Base-by-base conservation (phyloP, 2,888 invertebrate genomes). In the Chymomyza amoena region DNA sequence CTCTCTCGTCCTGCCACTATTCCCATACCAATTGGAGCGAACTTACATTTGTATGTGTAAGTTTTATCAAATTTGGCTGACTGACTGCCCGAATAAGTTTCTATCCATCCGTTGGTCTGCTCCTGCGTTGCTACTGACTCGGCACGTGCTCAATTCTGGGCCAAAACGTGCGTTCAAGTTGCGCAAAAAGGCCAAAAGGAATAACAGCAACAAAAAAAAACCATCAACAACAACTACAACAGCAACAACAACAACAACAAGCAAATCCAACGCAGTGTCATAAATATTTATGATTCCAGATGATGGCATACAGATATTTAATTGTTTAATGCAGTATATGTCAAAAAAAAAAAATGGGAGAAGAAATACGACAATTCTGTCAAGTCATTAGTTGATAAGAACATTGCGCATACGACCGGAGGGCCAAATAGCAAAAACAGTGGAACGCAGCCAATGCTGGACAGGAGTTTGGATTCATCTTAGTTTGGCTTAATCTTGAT, bases 201-300 rank as follows among this genome's bases (percentile, higher is more conserved):
- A 10, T 9, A 20, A 59, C 5, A 59, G 3, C 32, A 10, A n/a
- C 20, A 60, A 60, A 32, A 68, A 25, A 56, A 32, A 70, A 39
- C 39, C 39, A 59, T 25, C 20, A 28, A 25, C 9, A 57, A 18
- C 15, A 20, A 57, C 57, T 54, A 20, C 7, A 54, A 54, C 57
- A 18, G 9, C 13, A 57, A 57, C 28, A 66, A 70, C 56, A 18
- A 61, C 65, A 73, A 79, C 39, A 32, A 52, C 51, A 52, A 52
- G 15, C 72, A 73, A 59, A 80, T 73, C 75, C 73, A 75, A 62
- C 81, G 83, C 79, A 78, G 79, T 82, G 81, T 76, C 75, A 83
- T 85, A 71, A 76, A 85, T 45, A 45, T 45, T 45, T 45, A 45
- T 45, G 39, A 45, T 45, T 45, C 39, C 39, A 45, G 39, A 45